Evolutionary conservation across 2,113 vertebrate species (phyloP).

Genomic region (Falco punctatus): DNA sequence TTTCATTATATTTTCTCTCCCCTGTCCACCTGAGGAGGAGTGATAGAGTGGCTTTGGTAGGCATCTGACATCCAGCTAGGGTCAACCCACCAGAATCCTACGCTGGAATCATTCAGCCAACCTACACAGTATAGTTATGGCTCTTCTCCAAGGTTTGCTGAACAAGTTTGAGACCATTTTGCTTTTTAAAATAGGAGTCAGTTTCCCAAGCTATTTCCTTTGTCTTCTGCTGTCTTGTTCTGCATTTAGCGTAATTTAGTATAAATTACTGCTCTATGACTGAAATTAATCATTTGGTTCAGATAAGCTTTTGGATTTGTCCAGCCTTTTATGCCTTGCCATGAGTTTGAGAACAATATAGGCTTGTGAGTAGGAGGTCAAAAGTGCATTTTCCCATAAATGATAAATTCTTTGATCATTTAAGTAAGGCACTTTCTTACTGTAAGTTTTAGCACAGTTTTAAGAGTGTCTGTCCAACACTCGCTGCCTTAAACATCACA

Average conservation of each 20-base stretch:
- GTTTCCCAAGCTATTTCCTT: background rate
- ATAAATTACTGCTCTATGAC: background rate
- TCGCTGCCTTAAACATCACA: background rate
- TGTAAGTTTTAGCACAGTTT: background rate
- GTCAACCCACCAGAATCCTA: background rate
- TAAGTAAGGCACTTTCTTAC: background rate
- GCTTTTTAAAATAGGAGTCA: background rate
- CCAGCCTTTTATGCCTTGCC: background rate
- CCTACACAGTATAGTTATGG: background rate
- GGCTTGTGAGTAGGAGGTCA: background rate
- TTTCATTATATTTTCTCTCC: background rate
- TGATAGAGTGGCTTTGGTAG: fast-evolving
- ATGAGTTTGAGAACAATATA: background rate
- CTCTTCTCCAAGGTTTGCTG: background rate
- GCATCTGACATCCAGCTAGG: background rate
- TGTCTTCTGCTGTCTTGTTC: background rate
- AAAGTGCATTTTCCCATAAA: background rate
- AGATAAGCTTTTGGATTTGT: background rate
- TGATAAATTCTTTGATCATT: background rate
- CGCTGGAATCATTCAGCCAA: background rate
- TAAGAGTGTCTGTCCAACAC: background rate
- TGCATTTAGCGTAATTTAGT: background rate
- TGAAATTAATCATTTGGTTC: background rate
- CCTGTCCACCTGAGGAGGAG: background rate
- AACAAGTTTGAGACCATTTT: background rate